Percentiles rank a stretch among this genome's conserved stretches.
These are phyloP conservation scores for Empidonax traillii DNA, from an alignment of 2,113 vertebrate genomes.

Conservation along the genomic window DNA sequence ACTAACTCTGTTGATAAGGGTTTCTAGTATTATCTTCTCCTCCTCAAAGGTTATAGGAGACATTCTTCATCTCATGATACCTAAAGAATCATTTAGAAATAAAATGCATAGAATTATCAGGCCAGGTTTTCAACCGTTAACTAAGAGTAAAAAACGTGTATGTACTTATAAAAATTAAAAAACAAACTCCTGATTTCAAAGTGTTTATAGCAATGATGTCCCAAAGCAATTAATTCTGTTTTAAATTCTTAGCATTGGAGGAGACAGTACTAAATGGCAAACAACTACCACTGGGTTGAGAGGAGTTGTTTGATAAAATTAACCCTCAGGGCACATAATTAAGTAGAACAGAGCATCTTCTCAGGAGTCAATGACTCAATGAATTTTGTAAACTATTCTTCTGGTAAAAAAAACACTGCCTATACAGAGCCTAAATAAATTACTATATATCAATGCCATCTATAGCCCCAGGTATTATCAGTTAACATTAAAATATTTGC, in stretches of 20 bases:
- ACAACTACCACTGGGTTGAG: not conserved
- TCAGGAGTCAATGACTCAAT: not conserved
- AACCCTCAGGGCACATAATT: not conserved
- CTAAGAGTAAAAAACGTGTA: not conserved
- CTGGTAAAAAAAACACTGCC: not conserved
- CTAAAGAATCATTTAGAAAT: not conserved
- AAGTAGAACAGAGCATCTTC: not conserved
- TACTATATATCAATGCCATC: not conserved
- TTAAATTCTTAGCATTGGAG: not conserved
- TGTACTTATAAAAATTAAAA: not conserved
- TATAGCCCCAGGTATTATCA: not conserved
- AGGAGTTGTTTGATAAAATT: not conserved
- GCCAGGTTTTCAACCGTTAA: not conserved
- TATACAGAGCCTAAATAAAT: not conserved
- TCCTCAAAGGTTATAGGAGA: not conserved
- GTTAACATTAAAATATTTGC: not conserved
- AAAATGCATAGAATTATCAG: not conserved
- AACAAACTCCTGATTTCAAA: not conserved
- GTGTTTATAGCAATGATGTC: not conserved
- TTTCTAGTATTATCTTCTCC: not conserved
- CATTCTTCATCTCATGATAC: not conserved
- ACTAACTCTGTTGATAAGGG: not conserved
- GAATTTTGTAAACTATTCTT: not conserved
- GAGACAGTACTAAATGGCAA: not conserved
- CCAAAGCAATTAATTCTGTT: not conserved